Percentiles rank a stretch among this genome's conserved stretches.
Conservation (phyloP, 2,797 vertebrate species). For the Falco cherrug region DNA sequence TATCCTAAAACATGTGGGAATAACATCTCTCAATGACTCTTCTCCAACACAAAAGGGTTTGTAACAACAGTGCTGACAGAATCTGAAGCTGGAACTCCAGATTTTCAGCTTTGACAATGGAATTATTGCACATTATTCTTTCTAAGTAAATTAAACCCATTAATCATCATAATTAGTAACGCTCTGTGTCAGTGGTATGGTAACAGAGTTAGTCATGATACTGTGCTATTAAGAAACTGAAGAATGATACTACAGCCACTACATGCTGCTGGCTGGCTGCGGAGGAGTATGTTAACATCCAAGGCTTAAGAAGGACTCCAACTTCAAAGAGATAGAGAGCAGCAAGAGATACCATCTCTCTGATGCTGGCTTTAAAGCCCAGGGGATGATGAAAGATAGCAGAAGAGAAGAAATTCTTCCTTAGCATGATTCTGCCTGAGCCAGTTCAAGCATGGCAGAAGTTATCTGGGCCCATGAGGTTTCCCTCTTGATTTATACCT, state of each 20-base stretch:
- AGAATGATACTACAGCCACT: background rate
- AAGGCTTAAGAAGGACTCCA: background rate
- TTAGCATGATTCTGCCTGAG: background rate
- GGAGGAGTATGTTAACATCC: background rate
- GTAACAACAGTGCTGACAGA: background rate
- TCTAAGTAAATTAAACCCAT: constrained; percentile 75
- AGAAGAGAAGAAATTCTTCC: background rate
- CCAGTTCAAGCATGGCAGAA: background rate
- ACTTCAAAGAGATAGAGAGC: background rate
- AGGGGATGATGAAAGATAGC: background rate
- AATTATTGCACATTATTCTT: constrained; percentile 54
- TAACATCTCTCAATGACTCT: constrained; percentile 12
- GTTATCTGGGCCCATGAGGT: background rate
- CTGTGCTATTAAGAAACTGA: constrained; percentile 10
- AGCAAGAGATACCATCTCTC: background rate
- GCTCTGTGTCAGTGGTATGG: constrained; percentile 35
- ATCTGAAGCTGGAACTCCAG: constrained; percentile 15
- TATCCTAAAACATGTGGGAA: constrained; percentile 17
- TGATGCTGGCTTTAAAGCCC: background rate
- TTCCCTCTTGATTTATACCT: background rate
- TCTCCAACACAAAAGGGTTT: constrained; percentile 18
- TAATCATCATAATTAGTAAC: constrained; percentile 74
- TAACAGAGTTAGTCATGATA: constrained; percentile 52
- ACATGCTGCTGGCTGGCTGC: background rate
- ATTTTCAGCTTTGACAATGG: constrained; percentile 50